These are phyloP conservation scores for Penaeus chinensis DNA, from an alignment of 1,140 invertebrate genomes.

Conservation along the genomic window DNA sequence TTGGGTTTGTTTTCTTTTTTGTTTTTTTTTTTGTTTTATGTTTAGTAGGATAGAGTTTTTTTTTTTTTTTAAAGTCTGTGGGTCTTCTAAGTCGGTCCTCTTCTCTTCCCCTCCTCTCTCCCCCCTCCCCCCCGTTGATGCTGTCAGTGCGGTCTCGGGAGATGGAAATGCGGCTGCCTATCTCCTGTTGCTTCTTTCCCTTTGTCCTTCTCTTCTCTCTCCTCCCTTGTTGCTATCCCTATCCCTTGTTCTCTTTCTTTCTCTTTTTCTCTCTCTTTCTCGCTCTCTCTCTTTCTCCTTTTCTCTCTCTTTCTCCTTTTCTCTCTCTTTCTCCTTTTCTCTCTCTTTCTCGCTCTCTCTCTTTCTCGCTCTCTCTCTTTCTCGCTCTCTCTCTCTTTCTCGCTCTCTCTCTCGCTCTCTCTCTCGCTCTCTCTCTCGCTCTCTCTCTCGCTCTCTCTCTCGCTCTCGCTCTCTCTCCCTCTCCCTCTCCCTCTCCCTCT, in stretches of 20 bases:
- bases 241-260: background rate
- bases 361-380: background rate
- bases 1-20: no score
- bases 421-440: background rate
- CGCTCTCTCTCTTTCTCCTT: background rate
- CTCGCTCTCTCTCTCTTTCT: background rate
- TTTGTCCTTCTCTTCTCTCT: background rate
- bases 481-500: background rate
- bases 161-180: background rate
- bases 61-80: no score
- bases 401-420: background rate
- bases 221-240: background rate
- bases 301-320: background rate
- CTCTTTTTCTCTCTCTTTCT: background rate
- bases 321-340: background rate
- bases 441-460: background rate
- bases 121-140: background rate
- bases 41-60: no score
- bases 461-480: background rate
- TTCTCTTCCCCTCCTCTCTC: background rate
- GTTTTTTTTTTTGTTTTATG: no score
- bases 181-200: background rate
- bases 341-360: background rate
- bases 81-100: background rate
- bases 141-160: background rate